A percentile compares a stretch with the other conserved stretches of the same genome.
Conservation (phyloP, 2,797 vertebrate species). For the Remorina albescens region DNA sequence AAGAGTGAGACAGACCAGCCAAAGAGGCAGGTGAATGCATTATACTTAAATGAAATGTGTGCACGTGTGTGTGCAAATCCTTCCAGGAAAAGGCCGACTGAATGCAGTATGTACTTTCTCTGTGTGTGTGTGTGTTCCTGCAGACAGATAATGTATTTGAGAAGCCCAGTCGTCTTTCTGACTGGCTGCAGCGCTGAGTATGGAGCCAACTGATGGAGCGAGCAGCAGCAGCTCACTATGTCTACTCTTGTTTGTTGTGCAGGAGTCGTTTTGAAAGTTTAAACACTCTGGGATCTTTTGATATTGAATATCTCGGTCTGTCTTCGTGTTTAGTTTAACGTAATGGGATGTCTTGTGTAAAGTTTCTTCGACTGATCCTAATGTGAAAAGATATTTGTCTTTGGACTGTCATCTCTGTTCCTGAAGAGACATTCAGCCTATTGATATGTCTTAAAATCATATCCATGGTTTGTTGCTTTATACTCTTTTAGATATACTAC, state of each 20-base stretch:
- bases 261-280: background rate
- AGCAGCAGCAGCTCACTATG: background rate
- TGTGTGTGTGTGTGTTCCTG: conserved; percentile 43
- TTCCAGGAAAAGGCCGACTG: conserved; percentile 56
- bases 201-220: conserved; percentile 28
- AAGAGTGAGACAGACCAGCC: background rate
- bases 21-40: conserved; percentile 35
- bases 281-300: background rate
- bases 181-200: conserved; percentile 41
- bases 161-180: conserved; percentile 56
- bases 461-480: background rate
- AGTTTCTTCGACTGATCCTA: too few species aligned
- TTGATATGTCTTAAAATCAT: background rate
- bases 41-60: conserved; percentile 44
- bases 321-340: background rate
- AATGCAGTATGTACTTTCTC: conserved; percentile 28
- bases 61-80: conserved; percentile 26
- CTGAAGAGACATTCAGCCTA: background rate
- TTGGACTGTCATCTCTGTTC: too few species aligned
- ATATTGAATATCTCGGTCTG: background rate
- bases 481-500: background rate
- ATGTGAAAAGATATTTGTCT: too few species aligned
- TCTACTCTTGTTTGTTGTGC: background rate
- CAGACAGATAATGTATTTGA: conserved; percentile 67
- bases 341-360: background rate